A percentile compares a stretch with the other conserved stretches of the same genome.
These are phyloP conservation scores for Chymomyza procnemis DNA, from an alignment of 2,888 invertebrate genomes.

Conservation along the genomic window DNA sequence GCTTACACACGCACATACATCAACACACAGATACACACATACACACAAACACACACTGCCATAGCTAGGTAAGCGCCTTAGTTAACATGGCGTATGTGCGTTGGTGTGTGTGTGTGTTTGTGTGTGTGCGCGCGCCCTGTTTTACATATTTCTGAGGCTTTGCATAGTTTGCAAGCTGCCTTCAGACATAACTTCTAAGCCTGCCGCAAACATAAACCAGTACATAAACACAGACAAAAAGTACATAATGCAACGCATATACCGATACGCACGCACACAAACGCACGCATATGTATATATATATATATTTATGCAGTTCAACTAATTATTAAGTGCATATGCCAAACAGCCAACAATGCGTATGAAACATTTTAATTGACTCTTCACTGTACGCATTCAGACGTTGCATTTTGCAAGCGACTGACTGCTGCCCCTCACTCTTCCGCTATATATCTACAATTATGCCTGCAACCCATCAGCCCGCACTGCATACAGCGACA, in stretches of 20 bases:
- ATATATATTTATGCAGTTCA: not conserved
- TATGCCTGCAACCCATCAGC: too few relatives aligned
- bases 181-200: not conserved
- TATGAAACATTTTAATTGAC: not conserved
- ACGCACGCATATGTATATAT: not conserved
- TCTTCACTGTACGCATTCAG: not conserved
- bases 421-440: not conserved
- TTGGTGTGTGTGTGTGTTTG: not conserved
- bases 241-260: too few relatives aligned
- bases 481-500: too few relatives aligned
- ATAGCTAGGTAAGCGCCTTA: not conserved
- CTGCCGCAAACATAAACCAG: not conserved
- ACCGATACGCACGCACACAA: too few relatives aligned
- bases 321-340: not conserved
- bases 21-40: not conserved
- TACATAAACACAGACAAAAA: too few relatives aligned
- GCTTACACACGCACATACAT: not conserved
- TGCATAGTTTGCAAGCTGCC: slow-evolving; percentile 1
- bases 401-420: not conserved
- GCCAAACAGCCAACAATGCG: not conserved
- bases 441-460: too few relatives aligned
- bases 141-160: slow-evolving; percentile 1
- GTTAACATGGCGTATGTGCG: not conserved
- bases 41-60: not conserved
- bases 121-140: not conserved